phyloP scores from a whole-genome alignment of 2,797 vertebrate genomes.

The Meriones psammophilus region DNA sequence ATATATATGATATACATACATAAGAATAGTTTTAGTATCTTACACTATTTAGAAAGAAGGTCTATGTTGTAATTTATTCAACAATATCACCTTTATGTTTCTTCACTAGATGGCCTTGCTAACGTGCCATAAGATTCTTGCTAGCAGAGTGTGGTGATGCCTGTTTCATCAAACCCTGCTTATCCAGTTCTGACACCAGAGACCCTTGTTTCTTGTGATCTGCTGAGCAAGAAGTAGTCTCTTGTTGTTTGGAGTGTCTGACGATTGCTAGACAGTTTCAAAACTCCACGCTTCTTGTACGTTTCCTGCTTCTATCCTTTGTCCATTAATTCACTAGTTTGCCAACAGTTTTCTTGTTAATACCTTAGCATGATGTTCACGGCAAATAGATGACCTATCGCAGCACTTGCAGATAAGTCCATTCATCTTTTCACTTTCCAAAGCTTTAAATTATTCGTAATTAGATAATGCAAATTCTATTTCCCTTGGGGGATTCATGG shows the following conservation, averaged over 20 bases:
- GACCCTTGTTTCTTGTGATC: conserved; percentile 13
- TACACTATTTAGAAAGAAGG: conserved; percentile 34
- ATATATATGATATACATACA: background rate
- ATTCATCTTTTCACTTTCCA: background rate
- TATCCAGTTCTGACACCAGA: conserved; percentile 17
- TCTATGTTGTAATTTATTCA: conserved; percentile 48
- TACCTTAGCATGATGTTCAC: background rate
- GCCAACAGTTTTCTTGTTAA: conserved; percentile 42
- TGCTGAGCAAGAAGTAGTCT: background rate
- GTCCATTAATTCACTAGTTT: background rate
- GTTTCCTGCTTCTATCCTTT: conserved; percentile 30
- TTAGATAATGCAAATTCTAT: conserved; percentile 28
- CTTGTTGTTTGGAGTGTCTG: conserved; percentile 25
- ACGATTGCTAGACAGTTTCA: background rate
- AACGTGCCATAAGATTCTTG: conserved; percentile 35
- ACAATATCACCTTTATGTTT: background rate
- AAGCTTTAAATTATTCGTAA: conserved; percentile 25
- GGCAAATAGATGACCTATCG: background rate
- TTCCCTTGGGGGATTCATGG: background rate
- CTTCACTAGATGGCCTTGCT: conserved; percentile 43
- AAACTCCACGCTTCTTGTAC: background rate
- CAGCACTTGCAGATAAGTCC: background rate
- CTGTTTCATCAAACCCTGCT: conserved; percentile 11
- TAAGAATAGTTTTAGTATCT: conserved; percentile 34
- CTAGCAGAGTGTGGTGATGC: background rate